Evolutionary conservation across 2,888 invertebrate species (phyloP).

Genomic region (Eledona agricola): DNA sequence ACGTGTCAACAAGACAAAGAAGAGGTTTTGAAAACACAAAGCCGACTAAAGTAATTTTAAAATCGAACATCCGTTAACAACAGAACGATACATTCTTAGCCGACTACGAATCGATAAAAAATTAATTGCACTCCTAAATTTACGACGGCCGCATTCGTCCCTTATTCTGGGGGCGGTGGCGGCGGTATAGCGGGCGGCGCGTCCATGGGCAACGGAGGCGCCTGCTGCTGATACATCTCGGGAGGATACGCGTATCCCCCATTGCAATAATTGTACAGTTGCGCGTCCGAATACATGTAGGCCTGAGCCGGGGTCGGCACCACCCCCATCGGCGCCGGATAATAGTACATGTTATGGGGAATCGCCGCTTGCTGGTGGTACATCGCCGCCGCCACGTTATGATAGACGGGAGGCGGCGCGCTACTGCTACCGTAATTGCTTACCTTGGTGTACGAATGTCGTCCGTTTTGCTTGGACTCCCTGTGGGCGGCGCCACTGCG

Average conservation of each 20-base stretch:
- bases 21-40: too few relatives aligned
- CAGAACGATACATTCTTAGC: conserved; percentile 17
- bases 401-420: conserved; percentile 29
- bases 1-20: too few relatives aligned
- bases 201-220: conserved; percentile 35
- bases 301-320: conserved; percentile 41
- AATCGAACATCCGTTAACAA: too few relatives aligned
- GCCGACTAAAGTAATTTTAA: too few relatives aligned
- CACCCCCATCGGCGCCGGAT: conserved; percentile 42
- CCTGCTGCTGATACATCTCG: conserved; percentile 53
- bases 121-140: conserved; percentile 25
- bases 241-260: conserved; percentile 54
- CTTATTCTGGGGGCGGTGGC: conserved; percentile 66
- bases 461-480: conserved; percentile 58
- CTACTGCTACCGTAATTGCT: conserved; percentile 51
- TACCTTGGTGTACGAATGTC: conserved; percentile 60
- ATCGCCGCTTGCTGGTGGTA: conserved; percentile 35
- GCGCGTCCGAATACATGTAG: conserved; percentile 46
- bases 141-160: conserved; percentile 8
- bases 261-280: conserved; percentile 47
- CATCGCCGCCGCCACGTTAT: conserved; percentile 28
- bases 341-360: conserved; percentile 50
- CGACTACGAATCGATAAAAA: conserved; percentile 8
- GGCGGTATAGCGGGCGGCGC: conserved; percentile 68
- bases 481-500: conserved; percentile 49